A percentile compares a stretch with the other conserved stretches of the same genome.
phyloP scores from a whole-genome alignment of 2,797 vertebrate species.

The Clamator glandarius region DNA sequence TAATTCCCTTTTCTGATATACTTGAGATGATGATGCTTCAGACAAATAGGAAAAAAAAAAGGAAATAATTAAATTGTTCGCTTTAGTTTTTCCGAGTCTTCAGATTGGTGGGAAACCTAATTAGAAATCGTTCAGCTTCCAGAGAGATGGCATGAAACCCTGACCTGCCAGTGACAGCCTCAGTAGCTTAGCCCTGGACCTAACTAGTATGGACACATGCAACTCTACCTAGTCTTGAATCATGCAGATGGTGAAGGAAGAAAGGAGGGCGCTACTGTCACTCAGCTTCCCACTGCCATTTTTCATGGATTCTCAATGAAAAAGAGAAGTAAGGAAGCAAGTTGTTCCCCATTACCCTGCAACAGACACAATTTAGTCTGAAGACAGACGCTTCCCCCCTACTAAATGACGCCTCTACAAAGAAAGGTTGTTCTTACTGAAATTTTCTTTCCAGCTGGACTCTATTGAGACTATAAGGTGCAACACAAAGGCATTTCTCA shows the following conservation, averaged over 20 bases:
- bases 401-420: neutral
- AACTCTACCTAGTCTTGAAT: neutral
- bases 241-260: neutral
- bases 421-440: neutral
- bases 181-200: neutral
- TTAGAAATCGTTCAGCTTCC: neutral
- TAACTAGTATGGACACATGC: neutral
- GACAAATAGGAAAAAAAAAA: neutral
- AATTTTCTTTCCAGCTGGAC: neutral
- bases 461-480: neutral
- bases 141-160: neutral
- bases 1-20: neutral
- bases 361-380: neutral
- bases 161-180: neutral
- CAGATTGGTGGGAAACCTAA: neutral
- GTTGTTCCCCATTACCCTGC: neutral
- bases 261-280: neutral
- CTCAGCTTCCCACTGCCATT: neutral
- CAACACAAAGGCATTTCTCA: neutral
- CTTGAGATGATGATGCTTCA: neutral
- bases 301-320: neutral
- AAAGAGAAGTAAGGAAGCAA: neutral
- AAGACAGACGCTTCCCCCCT: neutral
- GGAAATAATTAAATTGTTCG: neutral
- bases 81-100: neutral